Conservation (phyloP, 2,888 invertebrate genomes). For the Drosophila affinis region DNA sequence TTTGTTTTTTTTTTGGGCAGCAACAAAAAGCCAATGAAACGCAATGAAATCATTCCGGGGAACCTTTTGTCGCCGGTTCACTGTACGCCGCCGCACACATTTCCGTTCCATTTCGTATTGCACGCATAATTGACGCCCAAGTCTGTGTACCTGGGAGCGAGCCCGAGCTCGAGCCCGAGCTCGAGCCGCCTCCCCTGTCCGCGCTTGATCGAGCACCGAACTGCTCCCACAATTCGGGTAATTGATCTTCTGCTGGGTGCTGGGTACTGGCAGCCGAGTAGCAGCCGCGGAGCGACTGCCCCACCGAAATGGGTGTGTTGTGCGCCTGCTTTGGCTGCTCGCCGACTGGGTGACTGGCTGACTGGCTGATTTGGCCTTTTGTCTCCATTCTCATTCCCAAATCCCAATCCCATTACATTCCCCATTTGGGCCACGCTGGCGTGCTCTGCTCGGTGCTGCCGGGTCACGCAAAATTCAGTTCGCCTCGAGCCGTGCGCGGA, state of each 20-base stretch:
- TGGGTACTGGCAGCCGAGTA: constrained; percentile 23
- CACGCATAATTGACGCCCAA: constrained; percentile 77
- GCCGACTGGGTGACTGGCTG: not conserved
- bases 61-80: constrained; percentile 48
- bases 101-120: constrained; percentile 76
- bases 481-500: constrained; percentile 80
- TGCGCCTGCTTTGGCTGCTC: constrained; percentile 35
- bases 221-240: constrained; percentile 66
- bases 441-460: constrained; percentile 71
- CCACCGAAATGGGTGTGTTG: constrained; percentile 64
- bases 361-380: constrained; percentile 66
- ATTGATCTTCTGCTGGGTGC: constrained; percentile 71
- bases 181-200: constrained; percentile 26
- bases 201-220: constrained; percentile 69
- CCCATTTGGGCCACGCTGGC: constrained; percentile 45
- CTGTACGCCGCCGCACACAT: constrained; percentile 68
- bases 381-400: constrained; percentile 46
- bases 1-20: not conserved
- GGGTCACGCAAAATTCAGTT: constrained; percentile 80
- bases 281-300: constrained; percentile 2
- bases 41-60: constrained; percentile 63
- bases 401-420: constrained; percentile 44
- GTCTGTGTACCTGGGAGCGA: not conserved
- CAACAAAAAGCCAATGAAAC: constrained; percentile 15
- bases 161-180: too few species aligned